Evolutionary conservation across 2,888 invertebrate genomes (phyloP).

Genomic region (Asteroscopus sphinx): DNA sequence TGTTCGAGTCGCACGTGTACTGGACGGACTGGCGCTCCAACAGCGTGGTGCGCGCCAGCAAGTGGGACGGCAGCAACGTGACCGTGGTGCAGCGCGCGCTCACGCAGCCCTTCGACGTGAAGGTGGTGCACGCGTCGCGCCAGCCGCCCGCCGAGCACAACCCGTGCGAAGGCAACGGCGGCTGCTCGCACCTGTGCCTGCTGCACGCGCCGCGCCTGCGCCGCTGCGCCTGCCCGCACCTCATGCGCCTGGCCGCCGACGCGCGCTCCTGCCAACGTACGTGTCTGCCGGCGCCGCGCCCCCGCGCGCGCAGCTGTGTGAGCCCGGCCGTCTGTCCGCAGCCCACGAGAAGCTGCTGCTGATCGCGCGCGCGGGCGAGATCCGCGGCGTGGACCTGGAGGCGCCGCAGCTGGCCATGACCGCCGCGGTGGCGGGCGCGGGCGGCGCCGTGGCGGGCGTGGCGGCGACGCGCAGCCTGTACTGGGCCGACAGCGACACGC

Average conservation of each 20-base stretch:
- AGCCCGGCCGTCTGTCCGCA: conserved; percentile 61
- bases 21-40: conserved; percentile 98
- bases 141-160: conserved; percentile 81
- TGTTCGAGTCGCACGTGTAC: conserved; percentile 96
- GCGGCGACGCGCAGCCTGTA: no score
- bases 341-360: conserved; percentile 95
- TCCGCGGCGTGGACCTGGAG: conserved; percentile 95
- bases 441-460: conserved; percentile 84
- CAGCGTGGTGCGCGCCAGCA: conserved; percentile 95
- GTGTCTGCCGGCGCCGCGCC: conserved; percentile 91
- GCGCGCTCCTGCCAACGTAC: conserved; percentile 76
- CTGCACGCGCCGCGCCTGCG: conserved; percentile 91
- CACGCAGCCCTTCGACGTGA: conserved; percentile 97
- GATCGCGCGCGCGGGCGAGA: conserved; percentile 93
- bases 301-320: conserved; percentile 73
- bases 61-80: conserved; percentile 95
- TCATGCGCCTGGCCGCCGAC: conserved; percentile 93
- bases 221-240: conserved; percentile 96
- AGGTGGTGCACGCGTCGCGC: conserved; percentile 87
- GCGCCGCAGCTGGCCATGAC: conserved; percentile 94
- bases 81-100: conserved; percentile 94
- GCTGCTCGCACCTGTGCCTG: conserved; percentile 95
- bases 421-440: conserved; percentile 93
- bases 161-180: conserved; percentile 94
- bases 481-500: conserved; percentile 93